These are phyloP conservation scores for Liopterus haemorrhoidalis DNA, from an alignment of 2,888 invertebrate species.

Conservation along the genomic window DNA sequence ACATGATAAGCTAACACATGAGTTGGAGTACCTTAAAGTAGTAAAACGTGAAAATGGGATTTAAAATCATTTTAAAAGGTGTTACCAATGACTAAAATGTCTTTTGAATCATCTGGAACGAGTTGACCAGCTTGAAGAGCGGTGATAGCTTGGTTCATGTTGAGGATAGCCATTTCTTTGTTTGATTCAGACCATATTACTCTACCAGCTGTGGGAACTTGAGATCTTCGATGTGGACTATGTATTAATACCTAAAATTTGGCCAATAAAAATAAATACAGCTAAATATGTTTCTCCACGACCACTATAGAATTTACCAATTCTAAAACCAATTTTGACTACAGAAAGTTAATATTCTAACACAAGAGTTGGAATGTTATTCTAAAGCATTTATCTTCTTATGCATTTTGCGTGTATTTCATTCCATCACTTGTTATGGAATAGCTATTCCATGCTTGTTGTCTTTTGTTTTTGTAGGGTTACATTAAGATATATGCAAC, in stretches of 20 bases:
- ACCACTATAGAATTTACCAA: no score
- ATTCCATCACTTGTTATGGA: no score
- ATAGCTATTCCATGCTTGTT: no score
- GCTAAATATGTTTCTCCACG: no score
- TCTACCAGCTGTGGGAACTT: constrained; percentile 52
- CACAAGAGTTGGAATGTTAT: no score
- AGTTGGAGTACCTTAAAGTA: constrained; percentile 51
- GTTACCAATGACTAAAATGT: constrained; percentile 72
- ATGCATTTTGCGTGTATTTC: no score
- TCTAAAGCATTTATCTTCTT: no score
- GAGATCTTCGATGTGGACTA: constrained; percentile 67
- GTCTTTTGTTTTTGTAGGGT: no score
- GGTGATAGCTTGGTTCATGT: constrained; percentile 74
- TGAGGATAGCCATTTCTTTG: constrained; percentile 64
- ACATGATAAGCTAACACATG: constrained; percentile 81
- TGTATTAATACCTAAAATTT: constrained; percentile 76
- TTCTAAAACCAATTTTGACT: no score
- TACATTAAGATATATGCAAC: no score
- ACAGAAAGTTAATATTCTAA: no score
- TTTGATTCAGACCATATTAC: constrained; percentile 59
- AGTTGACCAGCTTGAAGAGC: constrained; percentile 68
- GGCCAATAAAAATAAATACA: no score
- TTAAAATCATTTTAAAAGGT: neutral
- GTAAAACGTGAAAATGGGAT: constrained; percentile 1
- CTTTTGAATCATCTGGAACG: constrained; percentile 60